Percentiles rank a stretch among this genome's conserved stretches.
phyloP scores from a whole-genome alignment of 2,797 vertebrate species.

The Chloroceryle inda region DNA sequence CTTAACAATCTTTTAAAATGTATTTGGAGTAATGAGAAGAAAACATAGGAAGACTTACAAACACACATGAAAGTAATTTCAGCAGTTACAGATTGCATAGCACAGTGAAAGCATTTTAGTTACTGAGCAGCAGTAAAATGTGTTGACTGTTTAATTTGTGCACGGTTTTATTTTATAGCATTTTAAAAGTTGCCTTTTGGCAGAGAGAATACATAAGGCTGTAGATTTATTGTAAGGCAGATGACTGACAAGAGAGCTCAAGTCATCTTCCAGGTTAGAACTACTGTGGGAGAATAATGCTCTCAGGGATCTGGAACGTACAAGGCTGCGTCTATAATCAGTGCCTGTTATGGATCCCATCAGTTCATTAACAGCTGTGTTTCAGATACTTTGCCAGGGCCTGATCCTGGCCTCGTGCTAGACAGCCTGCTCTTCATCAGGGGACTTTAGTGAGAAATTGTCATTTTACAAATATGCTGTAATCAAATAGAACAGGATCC shows the following conservation, averaged over 20 bases:
- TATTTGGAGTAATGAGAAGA: slow-evolving; percentile 14
- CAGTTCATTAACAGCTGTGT: not conserved
- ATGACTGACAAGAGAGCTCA: not conserved
- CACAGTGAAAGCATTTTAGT: slow-evolving; percentile 48
- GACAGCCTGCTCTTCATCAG: not conserved
- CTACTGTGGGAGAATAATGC: not conserved
- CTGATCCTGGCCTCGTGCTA: not conserved
- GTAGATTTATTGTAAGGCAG: not conserved
- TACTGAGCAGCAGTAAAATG: slow-evolving; percentile 39
- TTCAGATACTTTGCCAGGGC: not conserved
- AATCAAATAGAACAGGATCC: not conserved
- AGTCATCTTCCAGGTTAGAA: not conserved
- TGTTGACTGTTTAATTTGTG: slow-evolving; percentile 44
- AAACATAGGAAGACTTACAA: slow-evolving; percentile 49
- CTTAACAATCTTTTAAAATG: slow-evolving; percentile 58
- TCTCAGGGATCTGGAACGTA: not conserved
- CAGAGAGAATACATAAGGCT: not conserved
- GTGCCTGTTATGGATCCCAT: not conserved
- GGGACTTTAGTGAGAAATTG: not conserved
- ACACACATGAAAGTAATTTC: slow-evolving; percentile 56
- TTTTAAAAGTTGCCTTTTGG: slow-evolving; percentile 60
- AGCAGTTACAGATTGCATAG: slow-evolving; percentile 33
- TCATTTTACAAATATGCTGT: not conserved
- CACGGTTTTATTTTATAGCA: slow-evolving; percentile 15
- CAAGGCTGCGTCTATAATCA: accelerated